phyloP scores from a whole-genome alignment of 2,888 invertebrate species.

The Dione juno region DNA sequence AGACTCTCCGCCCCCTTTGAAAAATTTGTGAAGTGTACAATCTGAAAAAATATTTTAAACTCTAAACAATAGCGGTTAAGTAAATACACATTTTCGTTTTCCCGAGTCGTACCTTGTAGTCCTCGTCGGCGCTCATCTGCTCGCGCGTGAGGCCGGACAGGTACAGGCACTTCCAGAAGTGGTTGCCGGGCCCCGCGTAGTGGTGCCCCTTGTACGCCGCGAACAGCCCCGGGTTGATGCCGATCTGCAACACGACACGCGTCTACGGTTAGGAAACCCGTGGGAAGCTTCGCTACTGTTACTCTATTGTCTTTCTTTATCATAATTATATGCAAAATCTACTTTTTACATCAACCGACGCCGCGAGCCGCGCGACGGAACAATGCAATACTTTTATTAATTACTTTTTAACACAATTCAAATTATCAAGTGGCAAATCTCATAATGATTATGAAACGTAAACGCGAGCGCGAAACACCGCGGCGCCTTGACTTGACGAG shows the following conservation, averaged over 20 bases:
- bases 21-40: too few species aligned
- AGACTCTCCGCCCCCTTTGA: too few species aligned
- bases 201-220: slow-evolving; percentile 99
- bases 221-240: slow-evolving; percentile 98
- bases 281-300: slow-evolving; percentile 5
- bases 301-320: slow-evolving; percentile 12
- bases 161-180: slow-evolving; percentile 99
- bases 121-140: slow-evolving; percentile 98
- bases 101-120: slow-evolving; percentile 90
- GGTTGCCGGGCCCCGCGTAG: slow-evolving; percentile 99
- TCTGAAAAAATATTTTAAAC: too few species aligned
- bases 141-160: slow-evolving; percentile 96
- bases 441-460: slow-evolving; percentile 19
- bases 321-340: background rate
- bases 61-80: too few species aligned
- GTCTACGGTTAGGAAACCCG: background rate
- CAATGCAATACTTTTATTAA: slow-evolving; percentile 15
- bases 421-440: slow-evolving; percentile 17
- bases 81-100: too few species aligned
- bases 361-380: background rate
- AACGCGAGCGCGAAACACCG: slow-evolving; percentile 11
- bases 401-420: slow-evolving; percentile 12
- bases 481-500: background rate
- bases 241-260: slow-evolving; percentile 87
- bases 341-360: background rate